Evolutionary conservation across 2,113 vertebrate genomes (phyloP), one percentile per base, ranked within the genome.

Genomic region (Tenebrosternarchus preto): DNA sequence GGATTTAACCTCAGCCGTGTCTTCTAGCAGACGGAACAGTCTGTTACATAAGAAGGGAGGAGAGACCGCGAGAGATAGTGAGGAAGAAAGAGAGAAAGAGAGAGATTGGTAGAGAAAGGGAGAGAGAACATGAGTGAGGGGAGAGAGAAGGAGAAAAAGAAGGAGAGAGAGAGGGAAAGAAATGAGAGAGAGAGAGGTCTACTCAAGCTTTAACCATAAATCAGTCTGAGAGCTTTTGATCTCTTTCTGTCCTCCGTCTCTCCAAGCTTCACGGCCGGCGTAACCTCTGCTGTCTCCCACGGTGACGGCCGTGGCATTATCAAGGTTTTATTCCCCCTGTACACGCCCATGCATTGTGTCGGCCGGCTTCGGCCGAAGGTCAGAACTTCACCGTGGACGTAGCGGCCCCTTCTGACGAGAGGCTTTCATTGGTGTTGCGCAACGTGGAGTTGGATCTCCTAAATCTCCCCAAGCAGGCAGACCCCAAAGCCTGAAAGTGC

Each of bases 251-350:
- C 39, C 64, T 78, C 16, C 11, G 61, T 63, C 50, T 85, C 80
- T 86, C 82, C 83, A 63, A 76, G 60, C 57, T 88, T 88, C 84
- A 87, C 68, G 60, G 83, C 72, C 81, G 82, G 69, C 25, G 31
- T 84, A 81, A 86, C 8, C 8, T 85, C 69, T 50, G 50, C n/a
- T 39, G 60, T 69, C 64, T 69, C 25, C 33, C 24, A 69, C 50
- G 27, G 75, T 20, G 24, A 39, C 9, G 39, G 82, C 75, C 64
- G 31, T 73, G 82, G 71, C 87, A 85, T 85, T 86, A 89, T 87
- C 77, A 81, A 79, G 83, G 82, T 63, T 83, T 85, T 83, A 85
- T 82, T 80, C 81, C 75, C 78, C 43, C 0, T 12, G 12, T 12
- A 9, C 43, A 9, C 43, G 15, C 43, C 8, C 43, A 50, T 15